A percentile compares a stretch with the other conserved stretches of the same genome.
Conservation (phyloP, 2,113 vertebrate species). For the Rhombomys opimus region DNA sequence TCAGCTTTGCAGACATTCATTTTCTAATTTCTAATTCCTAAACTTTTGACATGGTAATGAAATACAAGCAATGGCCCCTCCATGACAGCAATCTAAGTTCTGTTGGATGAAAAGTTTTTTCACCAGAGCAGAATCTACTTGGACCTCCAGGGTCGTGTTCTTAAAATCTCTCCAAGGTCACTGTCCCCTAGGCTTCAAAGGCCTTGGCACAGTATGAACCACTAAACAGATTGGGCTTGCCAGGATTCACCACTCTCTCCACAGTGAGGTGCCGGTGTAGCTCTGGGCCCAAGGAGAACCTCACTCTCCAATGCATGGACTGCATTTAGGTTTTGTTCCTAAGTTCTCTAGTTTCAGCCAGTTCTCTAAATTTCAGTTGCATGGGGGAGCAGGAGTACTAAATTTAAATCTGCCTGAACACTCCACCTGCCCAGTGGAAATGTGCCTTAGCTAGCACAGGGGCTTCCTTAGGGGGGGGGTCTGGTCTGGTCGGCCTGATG, state of each 20-base stretch:
- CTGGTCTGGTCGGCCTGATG: background rate
- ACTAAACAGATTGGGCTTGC: background rate
- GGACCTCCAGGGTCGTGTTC: background rate
- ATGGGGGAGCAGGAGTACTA: no score
- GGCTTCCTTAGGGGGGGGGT: background rate
- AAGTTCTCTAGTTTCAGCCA: background rate
- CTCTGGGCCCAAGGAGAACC: background rate
- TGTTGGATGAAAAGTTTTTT: background rate
- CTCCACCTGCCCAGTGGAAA: background rate
- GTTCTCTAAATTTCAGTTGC: background rate
- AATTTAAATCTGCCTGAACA: background rate
- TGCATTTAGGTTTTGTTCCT: background rate
- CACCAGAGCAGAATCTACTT: background rate
- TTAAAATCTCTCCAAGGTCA: background rate
- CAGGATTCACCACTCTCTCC: no score
- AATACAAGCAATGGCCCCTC: background rate
- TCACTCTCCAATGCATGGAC: fast-evolving
- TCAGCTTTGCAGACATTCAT: background rate
- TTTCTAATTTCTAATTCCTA: background rate
- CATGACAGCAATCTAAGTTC: background rate
- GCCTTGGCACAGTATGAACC: fast-evolving
- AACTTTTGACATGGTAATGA: background rate
- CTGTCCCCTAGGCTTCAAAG: background rate
- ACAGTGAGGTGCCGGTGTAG: background rate
- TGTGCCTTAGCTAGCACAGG: background rate